Conservation (phyloP, 2,113 vertebrate genomes). For the Prionailurus viverrinus region DNA sequence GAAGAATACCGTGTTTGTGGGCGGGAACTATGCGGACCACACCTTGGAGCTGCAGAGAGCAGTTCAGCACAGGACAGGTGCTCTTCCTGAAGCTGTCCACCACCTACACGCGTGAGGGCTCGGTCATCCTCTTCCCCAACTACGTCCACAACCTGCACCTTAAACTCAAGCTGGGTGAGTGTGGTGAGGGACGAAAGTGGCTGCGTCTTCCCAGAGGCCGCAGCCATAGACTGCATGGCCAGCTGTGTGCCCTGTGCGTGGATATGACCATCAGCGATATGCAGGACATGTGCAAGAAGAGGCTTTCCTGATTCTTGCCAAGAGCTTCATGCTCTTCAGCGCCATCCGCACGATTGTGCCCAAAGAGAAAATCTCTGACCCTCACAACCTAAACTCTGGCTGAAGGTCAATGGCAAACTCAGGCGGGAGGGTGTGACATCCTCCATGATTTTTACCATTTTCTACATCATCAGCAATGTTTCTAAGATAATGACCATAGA, state of each 20-base stretch:
- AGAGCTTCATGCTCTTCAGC: conserved; percentile 92
- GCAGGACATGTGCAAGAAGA: conserved; percentile 93
- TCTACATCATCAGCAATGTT: conserved; percentile 94
- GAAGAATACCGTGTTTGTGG: conserved; percentile 93
- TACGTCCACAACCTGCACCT: conserved; percentile 91
- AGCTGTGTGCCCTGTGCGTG: conserved; percentile 93
- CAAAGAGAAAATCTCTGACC: conserved; percentile 92
- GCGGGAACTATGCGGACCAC: conserved; percentile 94
- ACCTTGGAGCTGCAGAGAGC: conserved; percentile 91
- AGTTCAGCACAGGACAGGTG: conserved; percentile 87
- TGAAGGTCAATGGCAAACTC: conserved; percentile 92
- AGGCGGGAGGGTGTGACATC: conserved; percentile 92
- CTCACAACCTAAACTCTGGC: conserved; percentile 92
- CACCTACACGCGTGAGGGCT: conserved; percentile 91
- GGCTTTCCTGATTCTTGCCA: conserved; percentile 95
- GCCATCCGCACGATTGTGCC: conserved; percentile 95
- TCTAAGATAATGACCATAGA: conserved; percentile 92
- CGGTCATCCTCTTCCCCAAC: conserved; percentile 89
- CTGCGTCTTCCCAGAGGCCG: conserved; percentile 85
- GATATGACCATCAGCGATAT: conserved; percentile 95
- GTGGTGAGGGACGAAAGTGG: conserved; percentile 91
- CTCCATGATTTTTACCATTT: conserved; percentile 94
- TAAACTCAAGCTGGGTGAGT: conserved; percentile 94
- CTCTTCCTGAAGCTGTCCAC: conserved; percentile 94
- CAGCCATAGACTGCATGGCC: conserved; percentile 92